Percentiles rank a stretch among this genome's conserved stretches.
Conservation (phyloP, 2,888 invertebrate genomes). For the Eudiplozoon nipponicum region DNA sequence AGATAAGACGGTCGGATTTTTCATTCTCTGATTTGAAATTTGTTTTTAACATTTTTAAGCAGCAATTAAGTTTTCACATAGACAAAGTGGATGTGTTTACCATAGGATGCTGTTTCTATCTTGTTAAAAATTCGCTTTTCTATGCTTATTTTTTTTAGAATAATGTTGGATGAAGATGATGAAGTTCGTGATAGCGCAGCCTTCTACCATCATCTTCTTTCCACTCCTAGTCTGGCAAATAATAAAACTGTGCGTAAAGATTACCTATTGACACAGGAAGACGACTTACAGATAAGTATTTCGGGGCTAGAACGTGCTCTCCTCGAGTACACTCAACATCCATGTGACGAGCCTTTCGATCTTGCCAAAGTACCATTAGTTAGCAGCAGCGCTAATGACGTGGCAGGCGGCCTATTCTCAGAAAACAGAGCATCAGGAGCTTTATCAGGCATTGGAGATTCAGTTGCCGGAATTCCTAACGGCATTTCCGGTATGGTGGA, state of each 20-base stretch:
- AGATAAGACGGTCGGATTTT: too few species aligned
- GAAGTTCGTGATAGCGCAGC: constrained; percentile 89
- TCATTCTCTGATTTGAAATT: too few species aligned
- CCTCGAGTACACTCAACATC: constrained; percentile 39
- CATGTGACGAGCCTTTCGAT: constrained; percentile 41
- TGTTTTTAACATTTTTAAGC: too few species aligned
- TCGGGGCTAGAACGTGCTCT: constrained; percentile 57
- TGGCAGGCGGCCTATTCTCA: too few species aligned
- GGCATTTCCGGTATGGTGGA: too few species aligned
- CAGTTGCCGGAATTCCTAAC: too few species aligned
- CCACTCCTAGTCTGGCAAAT: not conserved
- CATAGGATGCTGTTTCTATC: too few species aligned
- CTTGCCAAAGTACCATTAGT: constrained; percentile 46
- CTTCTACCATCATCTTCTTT: constrained; percentile 55
- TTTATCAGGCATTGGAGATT: too few species aligned
- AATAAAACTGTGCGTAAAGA: constrained; percentile 8
- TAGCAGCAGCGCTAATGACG: too few species aligned
- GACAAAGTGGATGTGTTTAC: too few species aligned
- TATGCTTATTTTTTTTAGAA: constrained; percentile 35
- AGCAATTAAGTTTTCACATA: too few species aligned
- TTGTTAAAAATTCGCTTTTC: too few species aligned
- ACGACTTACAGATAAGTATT: constrained; percentile 36
- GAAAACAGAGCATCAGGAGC: constrained; percentile 21
- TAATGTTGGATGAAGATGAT: constrained; percentile 79
- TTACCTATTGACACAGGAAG: constrained; percentile 6